Evolutionary conservation across 2,113 vertebrate species (phyloP).

Genomic region (Elephas maximus): DNA sequence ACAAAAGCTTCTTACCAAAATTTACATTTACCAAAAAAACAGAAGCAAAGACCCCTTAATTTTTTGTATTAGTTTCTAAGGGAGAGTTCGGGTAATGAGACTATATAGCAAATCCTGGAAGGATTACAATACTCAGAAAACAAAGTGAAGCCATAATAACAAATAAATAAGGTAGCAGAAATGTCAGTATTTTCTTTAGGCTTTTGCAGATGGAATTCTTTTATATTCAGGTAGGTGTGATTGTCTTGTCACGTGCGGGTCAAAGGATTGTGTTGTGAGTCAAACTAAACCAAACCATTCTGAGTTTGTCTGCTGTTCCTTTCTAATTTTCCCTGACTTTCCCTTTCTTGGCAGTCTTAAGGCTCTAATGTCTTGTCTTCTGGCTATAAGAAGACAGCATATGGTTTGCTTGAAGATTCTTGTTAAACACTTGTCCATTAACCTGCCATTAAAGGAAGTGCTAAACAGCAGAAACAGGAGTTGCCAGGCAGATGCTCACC

Average conservation of each 20-base stretch:
- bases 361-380: constrained; percentile 20
- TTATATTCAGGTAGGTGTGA: neutral
- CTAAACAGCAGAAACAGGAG: constrained; percentile 31
- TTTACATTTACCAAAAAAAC: neutral
- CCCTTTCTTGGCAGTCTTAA: constrained; percentile 53
- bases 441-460: constrained; percentile 67
- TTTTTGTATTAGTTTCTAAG: constrained; percentile 26
- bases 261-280: constrained; percentile 9
- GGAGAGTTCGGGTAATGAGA: neutral
- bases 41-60: neutral
- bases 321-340: constrained; percentile 51
- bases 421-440: constrained; percentile 49
- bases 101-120: neutral
- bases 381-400: constrained; percentile 52
- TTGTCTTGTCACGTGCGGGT: neutral
- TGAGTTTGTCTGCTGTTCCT: constrained; percentile 38
- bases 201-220: neutral
- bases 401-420: constrained; percentile 61
- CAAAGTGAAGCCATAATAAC: neutral
- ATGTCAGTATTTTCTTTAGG: neutral
- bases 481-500: neutral
- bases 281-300: neutral
- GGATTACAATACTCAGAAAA: neutral
- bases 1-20: constrained; percentile 24
- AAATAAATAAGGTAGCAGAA: neutral